Percentiles rank a stretch among this genome's conserved stretches.
Conservation (phyloP, 2,797 vertebrate genomes). For the Adelosebastes latens region DNA sequence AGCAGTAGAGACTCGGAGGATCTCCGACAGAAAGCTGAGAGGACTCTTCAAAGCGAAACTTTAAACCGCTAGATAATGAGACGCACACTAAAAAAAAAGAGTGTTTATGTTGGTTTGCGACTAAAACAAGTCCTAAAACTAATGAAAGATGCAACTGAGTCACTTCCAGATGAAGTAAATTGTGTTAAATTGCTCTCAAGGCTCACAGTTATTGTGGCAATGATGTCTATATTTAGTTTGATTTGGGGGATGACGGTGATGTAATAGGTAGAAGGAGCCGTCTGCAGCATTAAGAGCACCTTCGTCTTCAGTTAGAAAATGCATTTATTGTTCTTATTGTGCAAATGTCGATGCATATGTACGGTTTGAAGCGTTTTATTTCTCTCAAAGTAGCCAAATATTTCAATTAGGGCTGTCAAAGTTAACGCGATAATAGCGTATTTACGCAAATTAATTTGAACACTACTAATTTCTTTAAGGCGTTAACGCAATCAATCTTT, state of each 20-base stretch:
- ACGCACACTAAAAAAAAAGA: background rate
- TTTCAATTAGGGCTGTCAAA: background rate
- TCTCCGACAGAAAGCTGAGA: background rate
- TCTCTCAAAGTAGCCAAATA: background rate
- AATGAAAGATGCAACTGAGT: background rate
- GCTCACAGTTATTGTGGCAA: background rate
- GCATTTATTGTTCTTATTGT: background rate
- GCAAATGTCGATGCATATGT: background rate
- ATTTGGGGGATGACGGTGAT: background rate
- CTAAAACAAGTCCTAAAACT: background rate
- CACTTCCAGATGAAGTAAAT: background rate
- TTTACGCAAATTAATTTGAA: too few species aligned
- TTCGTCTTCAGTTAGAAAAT: background rate
- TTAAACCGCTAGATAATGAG: background rate
- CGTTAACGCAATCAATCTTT: too few species aligned
- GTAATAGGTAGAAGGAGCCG: background rate
- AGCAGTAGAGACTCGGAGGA: background rate
- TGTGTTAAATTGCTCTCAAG: slow-evolving; percentile 18
- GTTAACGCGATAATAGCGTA: too few species aligned
- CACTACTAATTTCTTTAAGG: too few species aligned
- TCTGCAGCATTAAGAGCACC: background rate
- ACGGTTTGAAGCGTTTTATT: background rate
- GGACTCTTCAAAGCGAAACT: background rate
- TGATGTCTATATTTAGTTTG: slow-evolving; percentile 8
- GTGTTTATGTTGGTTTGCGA: background rate